Conservation (phyloP, 2,113 vertebrate genomes). For the Corythaixoides concolor region DNA sequence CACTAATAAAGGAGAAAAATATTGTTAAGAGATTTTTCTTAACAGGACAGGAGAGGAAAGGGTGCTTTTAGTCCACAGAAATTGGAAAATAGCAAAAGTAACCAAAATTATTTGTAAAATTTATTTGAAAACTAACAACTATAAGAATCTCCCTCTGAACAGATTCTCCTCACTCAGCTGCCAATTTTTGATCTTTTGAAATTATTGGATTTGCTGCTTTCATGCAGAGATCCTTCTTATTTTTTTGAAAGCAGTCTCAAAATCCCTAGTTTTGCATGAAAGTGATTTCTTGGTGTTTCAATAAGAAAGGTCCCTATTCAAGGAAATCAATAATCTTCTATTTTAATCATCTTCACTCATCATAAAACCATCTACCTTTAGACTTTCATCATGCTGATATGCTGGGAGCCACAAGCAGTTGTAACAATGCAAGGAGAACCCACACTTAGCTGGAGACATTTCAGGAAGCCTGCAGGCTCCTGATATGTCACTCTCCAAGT, state of each 20-base stretch:
- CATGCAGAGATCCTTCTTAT: background rate
- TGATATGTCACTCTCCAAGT: constrained; percentile 1
- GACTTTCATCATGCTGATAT: background rate
- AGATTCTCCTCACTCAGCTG: background rate
- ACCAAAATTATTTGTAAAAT: background rate
- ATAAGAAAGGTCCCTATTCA: background rate
- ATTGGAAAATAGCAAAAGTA: background rate
- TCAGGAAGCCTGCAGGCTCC: constrained; percentile 34
- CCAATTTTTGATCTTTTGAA: background rate
- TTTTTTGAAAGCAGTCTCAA: background rate
- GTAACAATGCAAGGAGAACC: background rate
- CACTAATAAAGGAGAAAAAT: background rate
- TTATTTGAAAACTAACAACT: background rate
- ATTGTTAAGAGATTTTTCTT: background rate
- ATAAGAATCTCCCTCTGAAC: background rate
- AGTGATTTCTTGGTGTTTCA: background rate
- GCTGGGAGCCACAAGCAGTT: background rate
- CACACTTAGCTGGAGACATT: background rate
- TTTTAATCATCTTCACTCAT: background rate
- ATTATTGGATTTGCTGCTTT: background rate
- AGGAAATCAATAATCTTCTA: background rate
- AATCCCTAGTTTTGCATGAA: background rate
- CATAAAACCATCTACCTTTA: background rate
- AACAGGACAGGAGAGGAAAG: background rate
- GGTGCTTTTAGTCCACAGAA: background rate